Conservation (phyloP, 2,888 invertebrate genomes). For the Odontothrips loti region DNA sequence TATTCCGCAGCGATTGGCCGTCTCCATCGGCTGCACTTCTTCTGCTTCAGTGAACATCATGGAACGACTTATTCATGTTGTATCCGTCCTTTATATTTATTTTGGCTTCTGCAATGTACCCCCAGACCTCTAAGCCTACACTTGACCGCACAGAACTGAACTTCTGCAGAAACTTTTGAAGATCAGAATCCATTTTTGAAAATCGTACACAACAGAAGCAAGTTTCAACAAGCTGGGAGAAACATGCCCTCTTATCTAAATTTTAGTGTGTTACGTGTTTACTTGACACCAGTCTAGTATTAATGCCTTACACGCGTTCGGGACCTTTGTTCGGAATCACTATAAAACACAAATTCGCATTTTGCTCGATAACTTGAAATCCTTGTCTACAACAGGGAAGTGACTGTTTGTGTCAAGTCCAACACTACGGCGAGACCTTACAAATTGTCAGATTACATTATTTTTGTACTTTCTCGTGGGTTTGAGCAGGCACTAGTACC, state of each 20-base stretch:
- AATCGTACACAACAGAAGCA: background rate
- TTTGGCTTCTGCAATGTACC: conserved; percentile 9
- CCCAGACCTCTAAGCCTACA: background rate
- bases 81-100: conserved; percentile 8
- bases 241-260: background rate
- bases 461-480: no score
- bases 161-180: background rate
- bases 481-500: no score
- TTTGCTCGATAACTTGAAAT: no score
- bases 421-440: no score
- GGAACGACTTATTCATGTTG: conserved; percentile 19
- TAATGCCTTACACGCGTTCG: no score
- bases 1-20: conserved; percentile 25
- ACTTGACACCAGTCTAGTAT: no score
- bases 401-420: no score
- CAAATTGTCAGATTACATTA: no score
- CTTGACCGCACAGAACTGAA: background rate
- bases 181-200: background rate
- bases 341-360: no score
- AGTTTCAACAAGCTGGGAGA: background rate
- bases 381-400: no score
- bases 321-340: no score
- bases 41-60: conserved; percentile 24
- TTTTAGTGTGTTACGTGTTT: background rate
- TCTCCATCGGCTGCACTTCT: conserved; percentile 24